Base-by-base conservation (phyloP, 2,888 invertebrate genomes). In the Linnaemya tessellans region DNA sequence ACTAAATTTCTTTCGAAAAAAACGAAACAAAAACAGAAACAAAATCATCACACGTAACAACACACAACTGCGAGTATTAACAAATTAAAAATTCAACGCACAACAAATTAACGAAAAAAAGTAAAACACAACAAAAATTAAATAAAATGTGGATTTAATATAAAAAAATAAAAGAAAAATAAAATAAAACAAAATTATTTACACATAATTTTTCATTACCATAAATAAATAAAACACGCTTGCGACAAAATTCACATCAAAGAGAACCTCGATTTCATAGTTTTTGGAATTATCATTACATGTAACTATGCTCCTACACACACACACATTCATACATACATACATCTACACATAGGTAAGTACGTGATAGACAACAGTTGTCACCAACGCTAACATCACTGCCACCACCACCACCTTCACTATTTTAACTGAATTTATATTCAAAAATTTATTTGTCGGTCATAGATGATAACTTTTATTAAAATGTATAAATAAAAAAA, bases 41-140 rank as follows among this genome's bases (percentile, higher is more conserved):
- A 70, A 84, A 77, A 77, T 67, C 25, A 67, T 80, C 74, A 80
- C 67, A 74, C 20, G 49, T 35, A 46, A 71, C 62, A 65, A 79
- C 38, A 10, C n/a, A 79, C 49, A 18, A 22, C 35, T 2, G 8
- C 35, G 10, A 38, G 25, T 64, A 65, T 54, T 56, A 73, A 64
- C 18, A 75, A 79, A 85, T 85, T 85, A 82, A 79, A 79, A 67
- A 85, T 85, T 85, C 85, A 82, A 79, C 75, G 70, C 85, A 85
- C 85, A 85, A 73, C 79, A 56, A 82, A 85, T 85, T 75, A 82
- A 82, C 65, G 22, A 81, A 84, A 80, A 81, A 56, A 67, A 43
- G 5, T 3, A 71, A 73, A 20, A 13, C n/a, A 15, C 8, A 62
- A 58, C 25, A 10, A 20, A 49, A 30, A 49, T 15, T 18, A 30